A percentile compares a stretch with the other conserved stretches of the same genome.
Evolutionary conservation across 2,888 invertebrate species (phyloP).

Genomic region (Phaedon cochleariae): DNA sequence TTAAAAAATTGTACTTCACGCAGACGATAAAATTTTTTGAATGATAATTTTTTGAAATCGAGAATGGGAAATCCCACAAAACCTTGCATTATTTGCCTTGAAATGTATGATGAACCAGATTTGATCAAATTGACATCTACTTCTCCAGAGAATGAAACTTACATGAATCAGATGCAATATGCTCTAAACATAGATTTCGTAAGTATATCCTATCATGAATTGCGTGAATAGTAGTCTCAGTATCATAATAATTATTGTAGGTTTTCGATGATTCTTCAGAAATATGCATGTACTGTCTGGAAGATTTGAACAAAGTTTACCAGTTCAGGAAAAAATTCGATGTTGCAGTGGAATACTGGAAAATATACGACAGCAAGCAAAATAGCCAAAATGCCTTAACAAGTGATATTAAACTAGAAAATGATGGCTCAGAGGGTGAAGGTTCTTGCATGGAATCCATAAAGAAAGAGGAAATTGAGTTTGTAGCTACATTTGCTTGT

Average conservation of each 20-base stretch:
- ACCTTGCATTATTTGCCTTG: background rate
- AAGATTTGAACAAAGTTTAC: slow-evolving; percentile 40
- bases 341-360: slow-evolving; percentile 45
- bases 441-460: background rate
- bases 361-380: slow-evolving; percentile 1
- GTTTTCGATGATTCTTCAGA: slow-evolving; percentile 32
- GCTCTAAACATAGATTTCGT: background rate
- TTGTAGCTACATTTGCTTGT: background rate
- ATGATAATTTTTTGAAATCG: too few species aligned
- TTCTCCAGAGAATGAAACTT: background rate
- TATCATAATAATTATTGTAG: slow-evolving; percentile 23
- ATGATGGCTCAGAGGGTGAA: background rate
- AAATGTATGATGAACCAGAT: background rate
- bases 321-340: slow-evolving; percentile 48
- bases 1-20: too few species aligned
- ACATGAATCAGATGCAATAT: background rate
- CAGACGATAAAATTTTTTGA: too few species aligned
- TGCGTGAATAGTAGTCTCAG: background rate
- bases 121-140: background rate
- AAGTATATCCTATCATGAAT: background rate
- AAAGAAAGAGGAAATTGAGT: background rate
- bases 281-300: slow-evolving; percentile 30
- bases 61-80: background rate
- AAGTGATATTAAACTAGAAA: slow-evolving; percentile 4
- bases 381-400: too few species aligned